Base-by-base conservation (phyloP, 2,888 invertebrate genomes). In the Caenorhabditis sulstoni region DNA sequence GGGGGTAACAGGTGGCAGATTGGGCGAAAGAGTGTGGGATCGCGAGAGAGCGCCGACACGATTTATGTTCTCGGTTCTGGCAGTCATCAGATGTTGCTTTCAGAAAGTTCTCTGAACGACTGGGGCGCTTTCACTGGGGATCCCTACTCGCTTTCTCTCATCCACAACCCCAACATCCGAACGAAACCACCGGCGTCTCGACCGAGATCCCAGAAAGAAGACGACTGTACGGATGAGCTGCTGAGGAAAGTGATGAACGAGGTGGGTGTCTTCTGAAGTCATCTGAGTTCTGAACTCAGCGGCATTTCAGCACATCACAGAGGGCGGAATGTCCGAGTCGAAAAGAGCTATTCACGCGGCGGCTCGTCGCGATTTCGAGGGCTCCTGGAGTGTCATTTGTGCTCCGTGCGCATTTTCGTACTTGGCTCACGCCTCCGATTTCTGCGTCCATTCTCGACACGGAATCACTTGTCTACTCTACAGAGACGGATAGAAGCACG, bases 341-440 rank as follows among this genome's bases (percentile, higher is more conserved):
- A 83, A 81, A 39, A 23, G 70, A 45, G 66, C 61, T 2, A 61
- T 83, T 16, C 68, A 77, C 14, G 49, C 61, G 16, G 75, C 74
- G 11, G 59, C 71, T 16, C 57, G 57, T 3, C 61, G 70, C 14
- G 76, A 70, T 12, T 70, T 76, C 12, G 81, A 77, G 12, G 83
- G 83, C 16, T 59, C 57, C 7, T 83, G 81, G 81, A 76, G 79
- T 16, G 67, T 83, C 35, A 79, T 83, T 41, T 83, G 83, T 62
- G 83, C 81, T 41, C 74, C 76, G 20, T 83, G 83, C 35, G 68
- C 75, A 47, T 83, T 83, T 57, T 81, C 81, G 16, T 83, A 81
- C 53, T 22, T 83, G 58, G 81, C 81, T 20, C 83, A 83, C 50
- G 73, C 81, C 14, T 65, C 68, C 11, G 76, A 79, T 3, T 81